Evolutionary conservation across 1,140 invertebrate species (phyloP).

Genomic region (Lasioglossum baleicum): DNA sequence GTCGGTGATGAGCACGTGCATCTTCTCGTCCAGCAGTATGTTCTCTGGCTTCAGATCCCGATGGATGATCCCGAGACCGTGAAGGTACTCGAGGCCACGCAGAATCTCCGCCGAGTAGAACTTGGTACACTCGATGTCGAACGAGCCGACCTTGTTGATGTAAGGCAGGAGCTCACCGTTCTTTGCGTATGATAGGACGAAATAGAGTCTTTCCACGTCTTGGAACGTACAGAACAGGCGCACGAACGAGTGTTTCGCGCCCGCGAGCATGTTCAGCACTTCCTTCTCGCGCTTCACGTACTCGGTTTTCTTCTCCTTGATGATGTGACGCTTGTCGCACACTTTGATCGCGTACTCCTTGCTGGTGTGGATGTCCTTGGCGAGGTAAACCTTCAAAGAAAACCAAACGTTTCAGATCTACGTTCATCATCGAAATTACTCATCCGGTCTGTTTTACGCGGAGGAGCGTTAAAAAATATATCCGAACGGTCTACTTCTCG

Average conservation of each 20-base stretch:
- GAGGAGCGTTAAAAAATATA: too few species aligned
- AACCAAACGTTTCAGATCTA: too few species aligned
- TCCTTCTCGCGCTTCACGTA: constrained; percentile 97
- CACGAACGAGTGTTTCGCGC: constrained; percentile 90
- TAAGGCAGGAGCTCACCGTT: constrained; percentile 96
- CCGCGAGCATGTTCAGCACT: constrained; percentile 89
- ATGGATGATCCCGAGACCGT: constrained; percentile 94
- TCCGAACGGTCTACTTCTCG: too few species aligned
- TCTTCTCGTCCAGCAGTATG: constrained; percentile 93
- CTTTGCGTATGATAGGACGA: constrained; percentile 97
- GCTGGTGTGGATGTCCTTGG: constrained; percentile 93
- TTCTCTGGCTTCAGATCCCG: constrained; percentile 95
- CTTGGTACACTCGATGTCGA: constrained; percentile 92
- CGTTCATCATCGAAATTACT: too few species aligned
- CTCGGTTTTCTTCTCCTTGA: constrained; percentile 94
- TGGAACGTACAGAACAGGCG: constrained; percentile 98
- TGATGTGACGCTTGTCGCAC: constrained; percentile 95
- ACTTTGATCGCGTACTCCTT: constrained; percentile 99
- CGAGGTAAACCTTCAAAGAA: constrained; percentile 88
- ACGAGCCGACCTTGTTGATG: constrained; percentile 94
- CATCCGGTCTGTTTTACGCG: too few species aligned
- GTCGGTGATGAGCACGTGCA: constrained; percentile 98
- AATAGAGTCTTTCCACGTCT: constrained; percentile 95
- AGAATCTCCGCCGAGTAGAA: constrained; percentile 98
- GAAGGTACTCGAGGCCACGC: constrained; percentile 94